Evolutionary conservation across 2,797 vertebrate species (phyloP).

Genomic region (Phoxinus dragarum): DNA sequence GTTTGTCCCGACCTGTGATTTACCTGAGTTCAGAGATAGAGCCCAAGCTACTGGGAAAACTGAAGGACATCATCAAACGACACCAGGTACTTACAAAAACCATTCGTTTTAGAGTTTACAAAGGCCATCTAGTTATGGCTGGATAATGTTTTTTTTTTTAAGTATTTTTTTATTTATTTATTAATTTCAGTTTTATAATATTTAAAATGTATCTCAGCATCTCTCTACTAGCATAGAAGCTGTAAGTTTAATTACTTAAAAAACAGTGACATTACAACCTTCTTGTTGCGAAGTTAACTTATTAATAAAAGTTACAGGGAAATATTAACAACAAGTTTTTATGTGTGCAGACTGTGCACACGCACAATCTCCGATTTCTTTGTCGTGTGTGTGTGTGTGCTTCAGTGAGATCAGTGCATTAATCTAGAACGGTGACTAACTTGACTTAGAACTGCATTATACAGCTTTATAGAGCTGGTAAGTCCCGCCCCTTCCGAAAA

Average conservation of each 20-base stretch:
- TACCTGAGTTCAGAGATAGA: constrained; percentile 94
- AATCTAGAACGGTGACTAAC: too few relatives aligned
- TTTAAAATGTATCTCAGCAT: not conserved
- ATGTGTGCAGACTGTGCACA: too few relatives aligned
- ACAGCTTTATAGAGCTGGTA: too few relatives aligned
- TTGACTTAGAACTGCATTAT: too few relatives aligned
- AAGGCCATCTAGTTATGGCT: not conserved
- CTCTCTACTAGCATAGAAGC: not conserved
- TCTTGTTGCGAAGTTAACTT: not conserved
- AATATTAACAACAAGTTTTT: not conserved
- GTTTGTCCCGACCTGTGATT: constrained; percentile 91
- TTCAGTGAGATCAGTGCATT: too few relatives aligned
- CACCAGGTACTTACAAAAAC: constrained; percentile 84
- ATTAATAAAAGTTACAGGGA: not conserved
- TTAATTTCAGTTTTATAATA: not conserved
- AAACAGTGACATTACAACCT: not conserved
- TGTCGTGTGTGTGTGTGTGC: too few relatives aligned
- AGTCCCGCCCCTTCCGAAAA: too few relatives aligned
- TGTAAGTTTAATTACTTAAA: not conserved
- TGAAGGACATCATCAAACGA: constrained; percentile 96
- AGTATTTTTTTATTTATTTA: not conserved
- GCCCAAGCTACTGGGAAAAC: constrained; percentile 92
- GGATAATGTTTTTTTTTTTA: not conserved
- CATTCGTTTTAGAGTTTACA: not conserved
- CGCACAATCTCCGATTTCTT: too few relatives aligned